Evolutionary conservation across 2,797 vertebrate genomes (phyloP), one percentile per base, ranked within the genome.

Genomic region (Sebastes trivittatus): DNA sequence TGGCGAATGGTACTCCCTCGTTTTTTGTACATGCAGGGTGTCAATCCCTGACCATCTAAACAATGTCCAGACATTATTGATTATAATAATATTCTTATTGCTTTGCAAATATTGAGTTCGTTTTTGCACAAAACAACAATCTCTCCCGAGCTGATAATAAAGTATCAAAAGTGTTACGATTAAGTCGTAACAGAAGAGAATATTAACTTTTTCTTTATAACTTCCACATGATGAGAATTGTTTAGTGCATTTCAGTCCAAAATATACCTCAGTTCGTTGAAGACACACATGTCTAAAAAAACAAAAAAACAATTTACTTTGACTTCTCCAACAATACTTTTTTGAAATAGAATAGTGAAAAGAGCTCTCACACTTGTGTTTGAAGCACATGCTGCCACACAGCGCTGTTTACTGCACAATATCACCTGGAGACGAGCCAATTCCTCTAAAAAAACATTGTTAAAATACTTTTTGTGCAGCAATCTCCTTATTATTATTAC

Each of bases 241-340:
- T 97, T 97, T 97, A 97, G 97, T 98, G 97, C 97, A 97, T 97
- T 97, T 97, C 95, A 97, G 96, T 97, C 95, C 96, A 95, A 95
- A 96, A 97, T 95, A 96, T 95, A 95, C 92, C 95, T 97, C 94
- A 95, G 94, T 95, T 96, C 94, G 93, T 62, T 92, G 66, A 82
- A 82, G 75, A 87, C 85, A 95, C 93, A 96, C 94, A 95, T 95
- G 85, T 95, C 91, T 84, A 77, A 97, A 32, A 62, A 49, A 94
- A 96, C 23, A 25, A 4, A 96, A 96, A 96, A 93, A 93, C 95
- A 94, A 83, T 88, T 91, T 71, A 77, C 61, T 75, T 71, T 74
- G 64, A 86, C 69, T 89, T 94, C 93, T 93, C 93, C 34, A 83
- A 95, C 94, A 97, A 97, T 95, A 96, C 95, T 96, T 96, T 96